Base-by-base conservation (phyloP, 2,888 invertebrate species). In the Machimus rusticus region DNA sequence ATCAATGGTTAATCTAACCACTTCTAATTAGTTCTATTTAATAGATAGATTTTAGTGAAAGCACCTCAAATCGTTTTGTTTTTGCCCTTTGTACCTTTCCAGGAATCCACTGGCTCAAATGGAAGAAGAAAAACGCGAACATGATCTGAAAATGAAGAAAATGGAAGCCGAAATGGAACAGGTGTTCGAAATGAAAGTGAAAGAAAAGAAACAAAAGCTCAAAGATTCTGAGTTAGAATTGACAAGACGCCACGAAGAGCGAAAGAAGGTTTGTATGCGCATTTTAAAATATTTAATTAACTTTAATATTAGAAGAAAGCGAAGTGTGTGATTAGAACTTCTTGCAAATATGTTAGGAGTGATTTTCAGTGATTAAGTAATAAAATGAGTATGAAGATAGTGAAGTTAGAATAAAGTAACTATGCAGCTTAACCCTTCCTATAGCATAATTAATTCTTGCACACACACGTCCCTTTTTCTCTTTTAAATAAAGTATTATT, bases 151-250 rank as follows among this genome's bases (percentile, higher is more conserved):
- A 93, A 98, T 99, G 97, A 99, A 99, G 94, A 99, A 99, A 93
- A 98, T 98, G 98, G 99, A 99, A 93, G 96, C 96, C 74, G 99
- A 99, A 93, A 98, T 99, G 98, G 99, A 99, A 92, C 98, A 98
- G 94, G 99, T 99, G 89, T 99, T 99, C 93, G 98, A 99, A 93
- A 97, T 98, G 96, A 99, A 99, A 94, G 99, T 98, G 82, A 95
- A 96, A 91, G 99, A 99, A 93, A 99, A 99, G 94, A 97, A 97
- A 92, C 97, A 98, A 91, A 99, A 99, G 93, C 94, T 99, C 90
- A 98, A 98, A 93, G 99, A 99, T 93, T 98, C 98, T 0, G 99
- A 99, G 93, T 94, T 96, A 89, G 99, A 99, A 95, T 93, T 99
- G 91, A 97, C 97, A 91, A 95, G 97, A 92, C 95, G 98, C 90